These are phyloP conservation scores for Alfaro cultratus DNA, from an alignment of 2,797 vertebrate species.

Conservation along the genomic window DNA sequence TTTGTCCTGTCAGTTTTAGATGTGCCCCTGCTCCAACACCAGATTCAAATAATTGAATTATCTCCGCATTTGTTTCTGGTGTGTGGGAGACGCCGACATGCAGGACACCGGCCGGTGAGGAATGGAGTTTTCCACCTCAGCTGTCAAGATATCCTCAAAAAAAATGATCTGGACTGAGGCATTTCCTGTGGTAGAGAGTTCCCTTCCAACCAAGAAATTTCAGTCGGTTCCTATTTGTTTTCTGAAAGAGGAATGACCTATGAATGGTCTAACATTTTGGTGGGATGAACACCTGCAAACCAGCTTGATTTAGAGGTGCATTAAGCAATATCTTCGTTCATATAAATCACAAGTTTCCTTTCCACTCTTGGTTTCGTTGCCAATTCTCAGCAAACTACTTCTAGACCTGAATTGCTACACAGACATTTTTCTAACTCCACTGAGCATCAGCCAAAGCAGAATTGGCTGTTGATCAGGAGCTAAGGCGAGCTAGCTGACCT, in stretches of 20 bases:
- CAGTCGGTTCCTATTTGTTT: slow-evolving; percentile 36
- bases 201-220: slow-evolving; percentile 62
- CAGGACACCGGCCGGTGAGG: not conserved
- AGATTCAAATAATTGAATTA: not conserved
- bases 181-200: slow-evolving; percentile 43
- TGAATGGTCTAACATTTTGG: slow-evolving; percentile 48
- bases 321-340: slow-evolving; percentile 51
- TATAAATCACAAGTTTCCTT: slow-evolving; percentile 35
- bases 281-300: slow-evolving; percentile 56
- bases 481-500: slow-evolving; percentile 20
- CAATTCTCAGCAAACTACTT: slow-evolving; percentile 28
- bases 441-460: slow-evolving; percentile 35
- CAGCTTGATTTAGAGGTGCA: slow-evolving; percentile 67
- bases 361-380: slow-evolving; percentile 17
- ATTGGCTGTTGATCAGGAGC: slow-evolving; percentile 12
- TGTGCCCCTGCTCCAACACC: not conserved
- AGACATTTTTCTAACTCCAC: slow-evolving; percentile 33
- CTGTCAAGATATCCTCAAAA: slow-evolving; percentile 7
- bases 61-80: not conserved
- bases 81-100: not conserved
- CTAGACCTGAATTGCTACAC: slow-evolving; percentile 19
- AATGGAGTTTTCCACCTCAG: not conserved
- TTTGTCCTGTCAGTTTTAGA: not conserved
- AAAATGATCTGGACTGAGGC: slow-evolving; percentile 19
- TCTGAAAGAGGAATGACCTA: slow-evolving; percentile 30